phyloP scores from a whole-genome alignment of 2,113 vertebrate genomes.

The Gallinago paraguaiae region DNA sequence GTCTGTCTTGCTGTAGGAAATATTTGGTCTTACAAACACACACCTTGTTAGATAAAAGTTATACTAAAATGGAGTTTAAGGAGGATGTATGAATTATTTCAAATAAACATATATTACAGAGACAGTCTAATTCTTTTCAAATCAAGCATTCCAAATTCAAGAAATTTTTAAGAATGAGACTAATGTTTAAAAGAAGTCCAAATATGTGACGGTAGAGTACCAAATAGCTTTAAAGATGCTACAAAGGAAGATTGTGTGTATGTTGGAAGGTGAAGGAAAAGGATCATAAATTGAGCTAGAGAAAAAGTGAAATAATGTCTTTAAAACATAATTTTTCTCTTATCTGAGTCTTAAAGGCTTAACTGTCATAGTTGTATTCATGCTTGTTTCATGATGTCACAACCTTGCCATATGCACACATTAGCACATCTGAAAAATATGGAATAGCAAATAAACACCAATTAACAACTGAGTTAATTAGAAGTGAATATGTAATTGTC shows the following conservation, averaged over 20 bases:
- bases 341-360: neutral
- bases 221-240: neutral
- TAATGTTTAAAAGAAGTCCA: neutral
- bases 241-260: neutral
- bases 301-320: neutral
- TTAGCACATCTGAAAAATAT: neutral
- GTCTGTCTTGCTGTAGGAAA: neutral
- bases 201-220: neutral
- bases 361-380: neutral
- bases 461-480: constrained; percentile 28
- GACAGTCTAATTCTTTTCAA: neutral
- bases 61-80: neutral
- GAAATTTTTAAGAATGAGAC: neutral
- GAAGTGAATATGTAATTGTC: neutral
- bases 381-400: neutral
- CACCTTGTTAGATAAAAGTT: neutral
- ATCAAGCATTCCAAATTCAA: neutral
- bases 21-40: neutral
- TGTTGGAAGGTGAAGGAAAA: neutral
- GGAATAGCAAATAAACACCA: neutral
- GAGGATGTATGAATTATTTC: neutral
- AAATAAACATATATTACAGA: neutral
- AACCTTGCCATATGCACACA: neutral
- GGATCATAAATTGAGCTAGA: neutral
- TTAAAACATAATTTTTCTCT: neutral